Evolutionary conservation across 92 coral and sea anemone species (phyloP), one percentile per base, ranked within the genome.

Genomic region (Zoanthus sansibaricus): DNA sequence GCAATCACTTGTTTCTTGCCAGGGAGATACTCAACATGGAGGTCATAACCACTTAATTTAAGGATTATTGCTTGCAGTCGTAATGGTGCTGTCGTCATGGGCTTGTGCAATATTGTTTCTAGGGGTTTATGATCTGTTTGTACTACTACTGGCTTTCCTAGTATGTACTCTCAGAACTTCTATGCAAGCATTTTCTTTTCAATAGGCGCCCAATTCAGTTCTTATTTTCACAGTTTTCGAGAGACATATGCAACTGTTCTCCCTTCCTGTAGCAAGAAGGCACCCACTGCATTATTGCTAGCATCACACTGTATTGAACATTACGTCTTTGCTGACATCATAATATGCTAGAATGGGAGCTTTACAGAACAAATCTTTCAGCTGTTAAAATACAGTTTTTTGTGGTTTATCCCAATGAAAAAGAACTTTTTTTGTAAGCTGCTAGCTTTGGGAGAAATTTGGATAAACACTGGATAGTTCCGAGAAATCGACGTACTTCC

Each of bases 301-400:
- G 93, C 92, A 54, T 87, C 95, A 51, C 89, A 82, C 56, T 90
- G 93, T 77, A 87, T 83, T 3, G 93, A n/a, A n/a, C n/a, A n/a
- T 87, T 12, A 73, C 77, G 10, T 86, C 86, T 55, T 92, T 83
- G 32, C 44, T 89, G 54, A 82, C 89, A 45, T 92, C 91, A 76
- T 92, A 92, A 61, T 86, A 92, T 5, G 94, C 91, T 68, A 82
- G 70, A 51, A 89, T 83, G 21, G 92, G 92, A n/a, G 94, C 90
- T 89, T 64, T 45, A 56, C 74, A 82, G 75, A 87, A 83, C 82
- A 77, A 47, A 52, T 82, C 77, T 58, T 86, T 75, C 75, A 75
- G 76, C 8, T 45, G 89, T 58, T 59, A 68, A 58, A 86, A 86
- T 4, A 72, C 89, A 18, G 74, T 37, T 83, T 67, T 78, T 14